Conservation (phyloP, 2,113 vertebrate species). For the Phyllopteryx taeniolatus region DNA sequence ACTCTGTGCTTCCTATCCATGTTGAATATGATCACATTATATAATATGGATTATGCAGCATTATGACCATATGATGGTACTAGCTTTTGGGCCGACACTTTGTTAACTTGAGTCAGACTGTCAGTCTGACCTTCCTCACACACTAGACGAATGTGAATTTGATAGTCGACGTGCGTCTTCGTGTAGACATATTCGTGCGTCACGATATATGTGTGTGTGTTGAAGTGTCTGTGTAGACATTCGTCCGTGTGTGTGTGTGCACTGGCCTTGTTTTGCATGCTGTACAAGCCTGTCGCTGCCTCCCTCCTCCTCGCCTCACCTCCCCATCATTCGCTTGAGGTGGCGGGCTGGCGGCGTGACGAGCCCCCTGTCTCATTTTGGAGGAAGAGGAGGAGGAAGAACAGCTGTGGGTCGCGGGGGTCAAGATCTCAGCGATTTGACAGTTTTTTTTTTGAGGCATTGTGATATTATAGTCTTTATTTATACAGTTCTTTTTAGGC, state of each 20-base stretch:
- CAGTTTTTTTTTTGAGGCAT: not conserved
- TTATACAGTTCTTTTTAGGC: not conserved
- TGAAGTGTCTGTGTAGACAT: conserved; percentile 31
- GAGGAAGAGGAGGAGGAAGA: not conserved
- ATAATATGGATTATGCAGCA: not conserved
- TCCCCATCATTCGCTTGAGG: conserved; percentile 60
- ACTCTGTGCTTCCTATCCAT: not conserved
- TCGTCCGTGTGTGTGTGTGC: conserved; percentile 25
- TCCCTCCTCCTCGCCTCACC: conserved; percentile 10
- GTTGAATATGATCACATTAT: not conserved
- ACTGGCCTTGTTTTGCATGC: conserved; percentile 50
- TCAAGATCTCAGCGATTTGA: not conserved
- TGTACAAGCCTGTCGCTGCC: conserved; percentile 40
- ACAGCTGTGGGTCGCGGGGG: not conserved
- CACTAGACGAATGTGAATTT: conserved; percentile 36
- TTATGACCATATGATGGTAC: not conserved
- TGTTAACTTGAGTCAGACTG: conserved; percentile 22
- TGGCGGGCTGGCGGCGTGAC: conserved; percentile 10
- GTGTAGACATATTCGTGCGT: conserved; percentile 28
- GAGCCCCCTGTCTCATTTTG: not conserved
- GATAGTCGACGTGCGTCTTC: conserved; percentile 48
- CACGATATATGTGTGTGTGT: conserved; percentile 29
- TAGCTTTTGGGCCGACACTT: conserved; percentile 17
- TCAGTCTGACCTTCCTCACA: conserved; percentile 42
- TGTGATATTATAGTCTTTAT: not conserved